These are phyloP conservation scores for Mormoops blainvillei DNA, from an alignment of 2,113 vertebrate species.

Conservation along the genomic window DNA sequence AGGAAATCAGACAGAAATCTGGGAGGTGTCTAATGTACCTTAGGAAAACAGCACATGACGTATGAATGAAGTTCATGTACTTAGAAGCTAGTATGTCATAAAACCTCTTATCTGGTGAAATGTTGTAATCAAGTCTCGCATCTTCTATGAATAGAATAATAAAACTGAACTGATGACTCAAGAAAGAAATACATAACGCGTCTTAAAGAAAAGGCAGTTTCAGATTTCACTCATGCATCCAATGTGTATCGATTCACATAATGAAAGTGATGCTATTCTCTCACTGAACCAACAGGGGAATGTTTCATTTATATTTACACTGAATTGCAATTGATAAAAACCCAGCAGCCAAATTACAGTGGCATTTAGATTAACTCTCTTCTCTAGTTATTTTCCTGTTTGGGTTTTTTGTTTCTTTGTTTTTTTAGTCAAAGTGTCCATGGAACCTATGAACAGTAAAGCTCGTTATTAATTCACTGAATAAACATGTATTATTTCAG, in stretches of 20 bases:
- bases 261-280: not conserved
- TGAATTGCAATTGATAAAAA: not conserved
- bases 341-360: not conserved
- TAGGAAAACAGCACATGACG: not conserved
- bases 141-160: not conserved
- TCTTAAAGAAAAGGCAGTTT: not conserved
- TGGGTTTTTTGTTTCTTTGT: not conserved
- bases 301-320: too few species aligned
- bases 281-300: not conserved
- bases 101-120: not conserved
- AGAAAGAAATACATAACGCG: too few species aligned
- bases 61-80: accelerated
- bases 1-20: not conserved
- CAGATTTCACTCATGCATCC: not conserved
- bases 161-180: not conserved
- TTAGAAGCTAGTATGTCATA: not conserved
- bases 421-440: too few species aligned
- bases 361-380: not conserved
- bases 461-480: not conserved
- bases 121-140: not conserved
- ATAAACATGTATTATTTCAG: too few species aligned
- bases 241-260: accelerated
- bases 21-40: not conserved
- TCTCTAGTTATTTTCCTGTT: not conserved
- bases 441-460: accelerated